Evolutionary conservation across 2,113 vertebrate species (phyloP), one percentile per base, ranked within the genome.

Genomic region (Anolis sagrei): DNA sequence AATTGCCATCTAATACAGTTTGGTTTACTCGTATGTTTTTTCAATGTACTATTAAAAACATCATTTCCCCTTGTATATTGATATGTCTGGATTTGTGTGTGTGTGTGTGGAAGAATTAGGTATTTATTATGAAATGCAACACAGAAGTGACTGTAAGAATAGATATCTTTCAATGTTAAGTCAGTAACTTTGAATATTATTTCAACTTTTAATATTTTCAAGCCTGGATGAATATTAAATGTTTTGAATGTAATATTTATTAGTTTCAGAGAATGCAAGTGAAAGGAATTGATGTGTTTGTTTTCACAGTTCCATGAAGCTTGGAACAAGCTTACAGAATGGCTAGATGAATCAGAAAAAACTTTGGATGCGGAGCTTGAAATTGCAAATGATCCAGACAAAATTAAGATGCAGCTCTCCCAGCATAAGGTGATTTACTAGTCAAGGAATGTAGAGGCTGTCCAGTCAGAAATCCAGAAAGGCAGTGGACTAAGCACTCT

Each of bases 351-450:
- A 84, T 99, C 98, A 0, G 98, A 99, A 93, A 98, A 95, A 77
- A 92, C 96, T 83, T 93, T 99, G 95, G 98, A 99, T 93, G 96
- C 98, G 0, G 99, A 99, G 84, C 97, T 98, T 94, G 99, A 99
- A 97, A 98, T 99, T 58, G 98, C 99, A 89, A 99, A 99, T 69
- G 99, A 99, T 87, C 99, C 98, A 34, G 98, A 98, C 92, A 99
- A 97, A 96, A 98, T 99, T 94, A 99, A 99, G 95, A 96, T 90
- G 48, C 99, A 99, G 88, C 96, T 99, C 9, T 75, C 93, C 7
- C 98, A 98, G 92, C 99, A 99, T 95, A 99, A 99, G 98, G 99
- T 99, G 90, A 94, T 96, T 93, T 3, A 44, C 8, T 29, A n/a
- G 1, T 72, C 81, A 70, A 85, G 2, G 87, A 88, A 81, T 72